phyloP scores from a whole-genome alignment of 2,113 vertebrate genomes.

The Acanthochromis polyacanthus region DNA sequence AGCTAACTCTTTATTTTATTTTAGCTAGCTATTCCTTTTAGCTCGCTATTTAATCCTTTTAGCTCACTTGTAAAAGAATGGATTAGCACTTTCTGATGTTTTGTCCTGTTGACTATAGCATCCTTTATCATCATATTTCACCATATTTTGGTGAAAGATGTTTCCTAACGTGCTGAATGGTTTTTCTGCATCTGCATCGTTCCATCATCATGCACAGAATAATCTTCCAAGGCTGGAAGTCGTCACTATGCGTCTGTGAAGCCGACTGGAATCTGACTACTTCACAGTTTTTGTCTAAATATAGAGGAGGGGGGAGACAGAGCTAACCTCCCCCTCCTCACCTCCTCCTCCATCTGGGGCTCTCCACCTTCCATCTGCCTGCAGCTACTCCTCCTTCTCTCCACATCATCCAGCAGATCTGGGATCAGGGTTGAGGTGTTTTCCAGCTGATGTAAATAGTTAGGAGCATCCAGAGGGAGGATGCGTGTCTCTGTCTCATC shows the following conservation, averaged over 20 bases:
- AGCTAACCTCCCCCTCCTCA: conserved; percentile 68
- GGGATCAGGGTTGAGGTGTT: neutral
- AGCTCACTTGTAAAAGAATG: too few relatives aligned
- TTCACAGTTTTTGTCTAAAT: conserved; percentile 84
- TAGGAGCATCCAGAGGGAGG: conserved; percentile 49
- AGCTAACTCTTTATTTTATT: too few relatives aligned
- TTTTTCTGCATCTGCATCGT: too few relatives aligned
- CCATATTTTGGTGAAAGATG: too few relatives aligned
- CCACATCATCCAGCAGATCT: conserved; percentile 33
- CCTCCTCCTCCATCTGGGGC: conserved; percentile 74
- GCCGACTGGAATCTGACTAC: conserved; percentile 79
- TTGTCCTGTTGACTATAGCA: too few relatives aligned
- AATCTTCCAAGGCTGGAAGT: conserved; percentile 64
- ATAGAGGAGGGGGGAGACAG: conserved; percentile 73
- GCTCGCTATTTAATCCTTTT: too few relatives aligned
- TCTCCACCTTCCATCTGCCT: conserved; percentile 52
- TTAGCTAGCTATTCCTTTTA: too few relatives aligned
- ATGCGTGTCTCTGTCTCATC: conserved; percentile 44
- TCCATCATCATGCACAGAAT: conserved; percentile 44
- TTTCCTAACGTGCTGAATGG: too few relatives aligned
- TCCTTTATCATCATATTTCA: too few relatives aligned
- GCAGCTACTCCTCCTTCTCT: conserved; percentile 25
- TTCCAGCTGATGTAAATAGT: conserved; percentile 78
- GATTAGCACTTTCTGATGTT: too few relatives aligned
- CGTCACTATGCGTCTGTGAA: conserved; percentile 76